Percentiles rank a stretch among this genome's conserved stretches.
Evolutionary conservation across 37 sponge, comb jelly and placozoan genomes (phyloP).

Genomic region (Spongilla lacustris): DNA sequence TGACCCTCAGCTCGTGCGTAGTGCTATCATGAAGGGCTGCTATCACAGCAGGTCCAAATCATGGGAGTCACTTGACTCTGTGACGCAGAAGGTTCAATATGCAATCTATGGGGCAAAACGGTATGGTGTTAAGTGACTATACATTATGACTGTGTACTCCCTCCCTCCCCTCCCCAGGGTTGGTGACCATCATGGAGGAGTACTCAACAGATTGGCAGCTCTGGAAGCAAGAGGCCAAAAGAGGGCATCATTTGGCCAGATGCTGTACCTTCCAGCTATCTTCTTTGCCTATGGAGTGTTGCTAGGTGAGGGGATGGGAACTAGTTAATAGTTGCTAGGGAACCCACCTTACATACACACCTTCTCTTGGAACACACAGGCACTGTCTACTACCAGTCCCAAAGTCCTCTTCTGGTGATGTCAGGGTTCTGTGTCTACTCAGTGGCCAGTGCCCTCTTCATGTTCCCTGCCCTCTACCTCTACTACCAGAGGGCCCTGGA

Average conservation of each 20-base stretch:
- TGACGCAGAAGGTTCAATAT: background rate
- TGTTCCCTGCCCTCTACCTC: slow-evolving; percentile 84
- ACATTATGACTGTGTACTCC: background rate
- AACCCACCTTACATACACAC: too few relatives aligned
- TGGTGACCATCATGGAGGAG: background rate
- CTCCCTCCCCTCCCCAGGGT: background rate
- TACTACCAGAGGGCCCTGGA: slow-evolving; percentile 72
- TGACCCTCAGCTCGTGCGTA: slow-evolving; percentile 33
- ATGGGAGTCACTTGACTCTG: background rate
- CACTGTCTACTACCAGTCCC: slow-evolving; percentile 74
- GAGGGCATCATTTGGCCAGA: slow-evolving; percentile 26
- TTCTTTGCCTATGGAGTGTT: slow-evolving; percentile 57
- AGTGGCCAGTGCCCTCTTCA: slow-evolving; percentile 92
- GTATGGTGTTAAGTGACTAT: background rate
- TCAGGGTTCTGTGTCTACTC: slow-evolving; percentile 93
- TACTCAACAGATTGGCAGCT: slow-evolving; percentile 31
- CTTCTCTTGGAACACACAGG: slow-evolving; percentile 33
- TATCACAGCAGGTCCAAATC: background rate
- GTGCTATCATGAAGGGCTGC: slow-evolving; percentile 48
- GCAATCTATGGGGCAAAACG: background rate
- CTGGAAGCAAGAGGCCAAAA: slow-evolving; percentile 63
- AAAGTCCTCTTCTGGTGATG: slow-evolving; percentile 59
- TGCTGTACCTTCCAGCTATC: slow-evolving; percentile 44
- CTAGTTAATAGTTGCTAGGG: background rate
- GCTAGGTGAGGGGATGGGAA: slow-evolving; percentile 32